Conservation (phyloP, 2,888 invertebrate genomes). For the Helleia helle region DNA sequence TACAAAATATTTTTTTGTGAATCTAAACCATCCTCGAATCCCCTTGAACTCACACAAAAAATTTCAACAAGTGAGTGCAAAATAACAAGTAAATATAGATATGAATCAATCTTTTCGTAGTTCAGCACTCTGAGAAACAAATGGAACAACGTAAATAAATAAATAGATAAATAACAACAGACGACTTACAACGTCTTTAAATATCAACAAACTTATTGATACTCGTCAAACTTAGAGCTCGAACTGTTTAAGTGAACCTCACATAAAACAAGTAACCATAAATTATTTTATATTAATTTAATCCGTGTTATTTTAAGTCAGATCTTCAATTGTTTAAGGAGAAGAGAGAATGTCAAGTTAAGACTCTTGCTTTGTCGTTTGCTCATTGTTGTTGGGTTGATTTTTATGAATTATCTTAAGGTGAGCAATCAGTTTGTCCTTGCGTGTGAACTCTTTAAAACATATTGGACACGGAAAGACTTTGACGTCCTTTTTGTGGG, state of each 20-base stretch:
- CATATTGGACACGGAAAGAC: conserved; percentile 92
- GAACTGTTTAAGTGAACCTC: conserved; percentile 53
- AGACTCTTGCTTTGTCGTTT: conserved; percentile 67
- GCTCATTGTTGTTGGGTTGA: conserved; percentile 59
- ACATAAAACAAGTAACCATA: conserved; percentile 38
- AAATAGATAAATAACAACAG: conserved; percentile 68
- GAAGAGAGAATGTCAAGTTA: conserved; percentile 36
- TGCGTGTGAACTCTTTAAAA: conserved; percentile 90
- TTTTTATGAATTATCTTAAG: conserved; percentile 90
- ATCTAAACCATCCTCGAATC: too few species aligned
- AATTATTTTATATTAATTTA: conserved; percentile 34
- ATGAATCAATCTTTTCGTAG: conserved; percentile 59
- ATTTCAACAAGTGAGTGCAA: conserved; percentile 73
- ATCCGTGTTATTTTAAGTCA: conserved; percentile 48
- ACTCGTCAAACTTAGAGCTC: conserved; percentile 58
- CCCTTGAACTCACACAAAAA: too few species aligned
- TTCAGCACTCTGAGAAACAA: conserved; percentile 68
- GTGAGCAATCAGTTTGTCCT: conserved; percentile 94
- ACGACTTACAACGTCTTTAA: conserved; percentile 43
- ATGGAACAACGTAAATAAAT: conserved; percentile 68
- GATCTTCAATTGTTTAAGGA: conserved; percentile 45
- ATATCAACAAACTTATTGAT: conserved; percentile 66
- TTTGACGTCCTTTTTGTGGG: conserved; percentile 91
- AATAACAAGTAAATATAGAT: conserved; percentile 69
- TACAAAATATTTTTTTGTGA: too few species aligned